Base-by-base conservation (phyloP, 2,888 invertebrate species). In the Lasioglossum malachurum region DNA sequence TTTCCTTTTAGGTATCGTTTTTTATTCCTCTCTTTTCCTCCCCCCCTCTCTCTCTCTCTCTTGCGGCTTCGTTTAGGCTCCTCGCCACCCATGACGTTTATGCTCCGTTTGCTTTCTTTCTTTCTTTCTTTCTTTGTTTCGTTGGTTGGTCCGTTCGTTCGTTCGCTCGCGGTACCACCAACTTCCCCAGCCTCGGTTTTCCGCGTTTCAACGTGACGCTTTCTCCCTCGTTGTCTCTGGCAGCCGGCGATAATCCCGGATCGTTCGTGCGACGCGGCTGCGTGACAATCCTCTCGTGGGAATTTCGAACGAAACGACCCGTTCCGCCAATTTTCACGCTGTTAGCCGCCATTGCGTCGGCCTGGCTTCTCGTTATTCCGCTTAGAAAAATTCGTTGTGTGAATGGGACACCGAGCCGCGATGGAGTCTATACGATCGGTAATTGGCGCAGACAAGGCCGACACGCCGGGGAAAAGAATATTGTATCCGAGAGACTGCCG, bases 281-380 rank as follows among this genome's bases (percentile, higher is more conserved):
- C 76, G 80, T 82, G 83, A 84, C 90, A 81, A 82, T 87, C 82
- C 72, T 76, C 80, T 74, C 72, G 72, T 73, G 84, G 85, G 83
- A 84, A 84, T 86, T 86, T 78, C 82, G 82, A 90, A 89, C 86
- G 83, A 75, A 78, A 80, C 81, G 78, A 72, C 83, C 46, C 83
- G 83, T 90, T 87, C 78, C 82, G 85, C 88, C 90, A 90, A 87
- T 90, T 90, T 87, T 91, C 87, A 84, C 91, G 82, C 85, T 82
- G 88, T 88, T 89, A 84, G 64, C 83, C 80, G 76, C 73, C 76
- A 60, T 78, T 67, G 82, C 79, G 78, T 77, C 75, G 75, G 35
- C 74, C 81, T 23, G n/a, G 71, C 31, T 44, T 75, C 83, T 90
- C 87, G 88, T 91, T 90, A 90, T 88, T 84, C 80, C 83, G 80